Evolutionary conservation across 2,888 invertebrate species (phyloP).

Genomic region (Ramazzottius varieornatus): DNA sequence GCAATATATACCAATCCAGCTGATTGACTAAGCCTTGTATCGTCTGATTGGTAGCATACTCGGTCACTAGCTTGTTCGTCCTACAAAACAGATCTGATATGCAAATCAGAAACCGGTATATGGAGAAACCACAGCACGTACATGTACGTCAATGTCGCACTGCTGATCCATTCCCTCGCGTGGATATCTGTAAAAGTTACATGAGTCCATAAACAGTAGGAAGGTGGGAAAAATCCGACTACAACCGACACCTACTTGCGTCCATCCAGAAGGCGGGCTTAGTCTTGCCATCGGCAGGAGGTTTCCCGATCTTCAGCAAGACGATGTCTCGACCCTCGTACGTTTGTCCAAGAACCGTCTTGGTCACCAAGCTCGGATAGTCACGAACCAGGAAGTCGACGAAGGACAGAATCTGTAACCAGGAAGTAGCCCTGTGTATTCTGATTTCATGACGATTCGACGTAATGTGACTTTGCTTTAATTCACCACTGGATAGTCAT

Average conservation of each 20-base stretch:
- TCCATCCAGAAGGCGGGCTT: constrained; percentile 2
- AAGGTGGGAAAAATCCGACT: no score
- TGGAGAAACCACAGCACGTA: background rate
- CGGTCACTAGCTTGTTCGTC: background rate
- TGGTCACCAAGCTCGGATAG: background rate
- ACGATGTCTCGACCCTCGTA: background rate
- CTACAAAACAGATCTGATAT: background rate
- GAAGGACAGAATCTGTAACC: background rate
- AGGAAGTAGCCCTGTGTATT: background rate
- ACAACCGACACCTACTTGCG: background rate
- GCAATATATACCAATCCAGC: constrained; percentile 10
- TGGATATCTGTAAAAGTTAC: constrained; percentile 20
- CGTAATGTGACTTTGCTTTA: background rate
- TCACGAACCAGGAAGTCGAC: background rate
- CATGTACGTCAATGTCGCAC: constrained; percentile 16
- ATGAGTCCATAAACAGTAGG: constrained; percentile 12
- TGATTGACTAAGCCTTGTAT: background rate
- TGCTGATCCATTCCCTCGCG: constrained; percentile 20
- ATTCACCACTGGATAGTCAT: no score
- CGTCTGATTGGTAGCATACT: background rate
- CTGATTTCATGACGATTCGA: background rate
- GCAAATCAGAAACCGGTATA: background rate
- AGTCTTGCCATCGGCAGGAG: background rate
- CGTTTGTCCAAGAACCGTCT: background rate
- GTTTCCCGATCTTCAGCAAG: background rate